Conservation (phyloP, 2,797 vertebrate genomes). For the Semaprochilodus insignis region DNA sequence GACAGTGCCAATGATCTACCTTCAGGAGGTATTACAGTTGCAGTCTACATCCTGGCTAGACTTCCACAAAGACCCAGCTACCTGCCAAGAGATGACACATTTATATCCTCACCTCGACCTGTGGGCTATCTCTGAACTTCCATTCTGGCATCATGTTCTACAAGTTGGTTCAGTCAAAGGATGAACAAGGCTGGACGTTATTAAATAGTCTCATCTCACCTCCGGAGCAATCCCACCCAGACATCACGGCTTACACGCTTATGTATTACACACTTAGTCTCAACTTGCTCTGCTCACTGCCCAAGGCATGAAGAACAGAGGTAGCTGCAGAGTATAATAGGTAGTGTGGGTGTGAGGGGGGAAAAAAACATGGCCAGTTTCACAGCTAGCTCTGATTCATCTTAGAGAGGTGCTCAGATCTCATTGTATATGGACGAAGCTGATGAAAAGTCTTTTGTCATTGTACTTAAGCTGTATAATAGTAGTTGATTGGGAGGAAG, state of each 20-base stretch:
- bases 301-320: conserved; percentile 69
- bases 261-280: conserved; percentile 64
- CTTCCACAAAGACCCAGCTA: conserved; percentile 61
- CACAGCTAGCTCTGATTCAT: conserved; percentile 10
- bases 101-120: conserved; percentile 61
- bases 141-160: conserved; percentile 52
- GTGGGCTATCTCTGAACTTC: conserved; percentile 57
- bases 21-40: conserved; percentile 60
- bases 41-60: conserved; percentile 66
- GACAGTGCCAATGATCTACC: conserved; percentile 57
- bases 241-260: conserved; percentile 49
- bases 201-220: conserved; percentile 63
- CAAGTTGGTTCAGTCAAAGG: conserved; percentile 42
- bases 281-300: conserved; percentile 75
- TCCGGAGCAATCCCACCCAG: conserved; percentile 66
- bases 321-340: conserved; percentile 63
- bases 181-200: conserved; percentile 49
- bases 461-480: conserved; percentile 3
- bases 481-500: not conserved
- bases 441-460: conserved; percentile 31
- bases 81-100: conserved; percentile 69
- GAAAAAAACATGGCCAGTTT: conserved; percentile 38
- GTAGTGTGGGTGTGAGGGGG: conserved; percentile 40
- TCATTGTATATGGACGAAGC: not conserved
- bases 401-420: conserved; percentile 4